These are phyloP conservation scores for Pseudomyrmex dendroicus DNA, from an alignment of 1,140 invertebrate species.

Conservation along the genomic window DNA sequence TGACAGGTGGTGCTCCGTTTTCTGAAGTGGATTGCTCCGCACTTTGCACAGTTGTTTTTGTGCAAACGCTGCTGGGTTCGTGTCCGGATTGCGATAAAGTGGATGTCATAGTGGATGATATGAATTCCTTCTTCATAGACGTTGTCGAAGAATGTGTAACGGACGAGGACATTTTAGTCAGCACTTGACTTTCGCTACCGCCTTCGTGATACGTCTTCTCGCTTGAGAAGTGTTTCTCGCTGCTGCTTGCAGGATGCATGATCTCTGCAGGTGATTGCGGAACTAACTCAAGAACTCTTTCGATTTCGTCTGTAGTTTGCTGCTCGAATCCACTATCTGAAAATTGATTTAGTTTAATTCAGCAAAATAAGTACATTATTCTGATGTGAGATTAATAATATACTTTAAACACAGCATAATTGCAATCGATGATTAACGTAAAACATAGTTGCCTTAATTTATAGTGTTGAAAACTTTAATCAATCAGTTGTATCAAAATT, in stretches of 20 bases:
- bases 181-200: constrained; percentile 73
- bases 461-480: neutral
- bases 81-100: constrained; percentile 73
- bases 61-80: constrained; percentile 77
- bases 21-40: constrained; percentile 80
- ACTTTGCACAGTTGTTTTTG: constrained; percentile 79
- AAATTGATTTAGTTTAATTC: constrained; percentile 79
- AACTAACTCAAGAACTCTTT: constrained; percentile 67
- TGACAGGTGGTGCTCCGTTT: constrained; percentile 82
- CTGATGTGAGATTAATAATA: neutral
- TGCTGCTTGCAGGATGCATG: constrained; percentile 83
- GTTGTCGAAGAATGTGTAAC: constrained; percentile 82
- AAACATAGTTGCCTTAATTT: neutral
- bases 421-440: neutral
- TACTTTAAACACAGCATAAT: neutral
- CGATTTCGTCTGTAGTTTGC: constrained; percentile 10
- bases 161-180: constrained; percentile 83
- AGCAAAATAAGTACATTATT: constrained; percentile 72
- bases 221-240: constrained; percentile 81
- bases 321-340: constrained; percentile 52
- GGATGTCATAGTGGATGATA: constrained; percentile 80
- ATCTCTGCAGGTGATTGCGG: constrained; percentile 71
- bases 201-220: constrained; percentile 77
- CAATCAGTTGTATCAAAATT: constrained; percentile 18
- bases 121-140: constrained; percentile 81